Conservation (phyloP, 2,797 vertebrate genomes). For the Notolepis coatsorum region DNA sequence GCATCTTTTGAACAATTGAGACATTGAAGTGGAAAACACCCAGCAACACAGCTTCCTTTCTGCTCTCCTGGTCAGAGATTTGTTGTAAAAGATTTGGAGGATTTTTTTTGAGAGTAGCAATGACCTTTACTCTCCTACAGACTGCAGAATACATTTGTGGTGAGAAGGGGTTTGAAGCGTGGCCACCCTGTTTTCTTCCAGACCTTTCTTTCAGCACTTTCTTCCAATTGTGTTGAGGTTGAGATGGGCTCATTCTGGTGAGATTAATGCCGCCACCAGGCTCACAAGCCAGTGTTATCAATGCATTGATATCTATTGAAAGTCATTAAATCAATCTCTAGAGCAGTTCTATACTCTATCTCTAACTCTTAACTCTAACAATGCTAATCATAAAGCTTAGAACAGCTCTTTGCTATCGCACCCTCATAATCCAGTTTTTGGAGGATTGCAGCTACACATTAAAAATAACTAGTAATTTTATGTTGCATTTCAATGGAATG, state of each 20-base stretch:
- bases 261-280: constrained; percentile 54
- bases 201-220: constrained; percentile 32
- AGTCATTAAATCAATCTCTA: constrained; percentile 34
- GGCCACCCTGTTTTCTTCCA: constrained; percentile 45
- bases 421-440: constrained; percentile 23
- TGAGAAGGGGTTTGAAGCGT: constrained; percentile 32
- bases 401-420: constrained; percentile 62
- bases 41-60: constrained; percentile 33
- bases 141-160: constrained; percentile 46
- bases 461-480: constrained; percentile 32
- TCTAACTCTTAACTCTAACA: constrained; percentile 48
- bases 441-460: constrained; percentile 35
- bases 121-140: constrained; percentile 40
- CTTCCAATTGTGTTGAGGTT: constrained; percentile 49
- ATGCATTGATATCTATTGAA: constrained; percentile 50
- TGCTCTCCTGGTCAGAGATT: constrained; percentile 36
- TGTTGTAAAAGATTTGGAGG: constrained; percentile 36
- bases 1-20: background rate
- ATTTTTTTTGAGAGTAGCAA: constrained; percentile 20
- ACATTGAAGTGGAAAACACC: background rate
- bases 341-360: constrained; percentile 39
- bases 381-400: constrained; percentile 44
- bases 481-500: constrained; percentile 48
- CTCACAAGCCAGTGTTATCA: constrained; percentile 49
- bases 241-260: constrained; percentile 37